A percentile compares a stretch with the other conserved stretches of the same genome.
Conservation (phyloP, 2,888 invertebrate species). For the Opisthograptis luteolata region DNA sequence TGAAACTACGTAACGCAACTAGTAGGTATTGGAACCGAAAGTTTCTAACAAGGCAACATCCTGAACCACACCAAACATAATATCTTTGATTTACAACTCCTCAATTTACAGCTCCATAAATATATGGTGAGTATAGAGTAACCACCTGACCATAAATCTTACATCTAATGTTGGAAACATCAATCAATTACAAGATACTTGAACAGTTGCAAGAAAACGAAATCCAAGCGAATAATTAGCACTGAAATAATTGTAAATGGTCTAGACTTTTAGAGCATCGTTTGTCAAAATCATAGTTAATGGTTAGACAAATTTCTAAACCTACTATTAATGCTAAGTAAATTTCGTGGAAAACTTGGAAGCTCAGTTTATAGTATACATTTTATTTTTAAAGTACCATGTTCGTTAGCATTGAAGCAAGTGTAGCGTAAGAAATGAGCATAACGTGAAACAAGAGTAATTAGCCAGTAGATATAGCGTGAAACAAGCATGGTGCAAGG, state of each 20-base stretch:
- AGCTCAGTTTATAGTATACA: too few species aligned
- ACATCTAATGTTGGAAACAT: constrained; percentile 39
- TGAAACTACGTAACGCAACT: too few species aligned
- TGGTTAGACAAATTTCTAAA: too few species aligned
- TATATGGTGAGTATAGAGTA: constrained; percentile 23
- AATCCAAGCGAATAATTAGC: constrained; percentile 6
- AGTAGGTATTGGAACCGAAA: background rate
- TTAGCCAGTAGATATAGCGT: too few species aligned
- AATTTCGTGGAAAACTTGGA: too few species aligned
- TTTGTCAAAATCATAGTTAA: constrained; percentile 9
- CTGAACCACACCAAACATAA: background rate
- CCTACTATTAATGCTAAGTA: too few species aligned
- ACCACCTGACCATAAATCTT: constrained; percentile 54
- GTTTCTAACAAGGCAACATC: background rate
- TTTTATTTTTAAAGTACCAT: too few species aligned
- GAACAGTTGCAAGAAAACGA: constrained; percentile 11
- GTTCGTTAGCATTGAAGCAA: too few species aligned
- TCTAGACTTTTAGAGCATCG: background rate
- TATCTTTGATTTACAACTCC: background rate
- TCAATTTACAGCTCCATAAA: constrained; percentile 6
- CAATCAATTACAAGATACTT: constrained; percentile 40
- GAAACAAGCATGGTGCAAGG: too few species aligned
- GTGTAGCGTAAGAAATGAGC: too few species aligned
- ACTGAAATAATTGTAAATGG: constrained; percentile 3
- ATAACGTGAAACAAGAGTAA: too few species aligned